A percentile compares a stretch with the other conserved stretches of the same genome.
Conservation (phyloP, 1,140 invertebrate genomes). For the Euwallacea similis region DNA sequence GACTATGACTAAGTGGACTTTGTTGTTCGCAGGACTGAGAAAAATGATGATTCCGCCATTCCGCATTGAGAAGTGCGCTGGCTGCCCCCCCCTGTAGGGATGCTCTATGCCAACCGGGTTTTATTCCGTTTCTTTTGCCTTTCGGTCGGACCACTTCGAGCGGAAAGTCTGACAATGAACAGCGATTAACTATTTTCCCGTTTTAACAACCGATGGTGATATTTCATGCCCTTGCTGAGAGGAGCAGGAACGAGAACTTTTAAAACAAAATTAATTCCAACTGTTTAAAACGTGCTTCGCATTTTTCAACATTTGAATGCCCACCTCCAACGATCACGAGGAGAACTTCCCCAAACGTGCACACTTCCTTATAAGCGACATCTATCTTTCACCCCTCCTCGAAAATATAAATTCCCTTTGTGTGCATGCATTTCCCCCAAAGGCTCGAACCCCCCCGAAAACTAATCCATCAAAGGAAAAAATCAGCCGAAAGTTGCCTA, state of each 20-base stretch:
- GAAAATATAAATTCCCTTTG: too few species aligned
- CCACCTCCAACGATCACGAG: too few species aligned
- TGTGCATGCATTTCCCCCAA: background rate
- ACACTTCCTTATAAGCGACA: too few species aligned
- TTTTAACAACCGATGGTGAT: slow-evolving; percentile 24
- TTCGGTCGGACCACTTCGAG: slow-evolving; percentile 23
- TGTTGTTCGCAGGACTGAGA: slow-evolving; percentile 56
- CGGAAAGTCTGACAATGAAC: slow-evolving; percentile 33
- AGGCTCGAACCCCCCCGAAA: slow-evolving; percentile 3
- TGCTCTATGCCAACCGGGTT: slow-evolving; percentile 32
- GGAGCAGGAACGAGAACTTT: slow-evolving; percentile 4
- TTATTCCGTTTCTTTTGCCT: slow-evolving; percentile 37
- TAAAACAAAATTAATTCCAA: background rate
- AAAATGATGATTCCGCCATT: slow-evolving; percentile 53
- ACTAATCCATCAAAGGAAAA: slow-evolving; percentile 32
- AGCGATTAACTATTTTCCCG: slow-evolving; percentile 33
- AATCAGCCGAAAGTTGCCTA: slow-evolving; percentile 33
- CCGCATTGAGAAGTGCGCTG: slow-evolving; percentile 52
- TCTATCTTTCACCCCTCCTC: too few species aligned
- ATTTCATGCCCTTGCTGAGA: slow-evolving; percentile 16
- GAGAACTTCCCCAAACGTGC: too few species aligned
- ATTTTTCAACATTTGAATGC: too few species aligned
- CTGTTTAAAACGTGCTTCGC: too few species aligned
- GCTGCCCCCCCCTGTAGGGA: slow-evolving; percentile 43
- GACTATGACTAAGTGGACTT: slow-evolving; percentile 58